Base-by-base conservation (phyloP, 2,888 invertebrate species). In the Leptinotarsa haldemani region DNA sequence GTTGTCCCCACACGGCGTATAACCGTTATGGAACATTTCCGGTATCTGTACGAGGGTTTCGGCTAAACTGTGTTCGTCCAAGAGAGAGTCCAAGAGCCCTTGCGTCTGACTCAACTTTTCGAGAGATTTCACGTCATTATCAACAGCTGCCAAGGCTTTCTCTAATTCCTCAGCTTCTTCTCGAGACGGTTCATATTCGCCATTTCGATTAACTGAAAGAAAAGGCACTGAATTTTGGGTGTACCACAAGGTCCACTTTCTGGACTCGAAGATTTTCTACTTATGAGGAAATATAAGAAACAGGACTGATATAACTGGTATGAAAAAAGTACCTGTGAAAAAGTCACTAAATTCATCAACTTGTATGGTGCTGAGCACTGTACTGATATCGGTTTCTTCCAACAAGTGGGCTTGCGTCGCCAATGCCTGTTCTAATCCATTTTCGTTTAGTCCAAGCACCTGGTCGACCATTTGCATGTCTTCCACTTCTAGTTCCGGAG, bases 151-250 rank as follows among this genome's bases (percentile, higher is more conserved):
- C 77, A 97, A 88, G 12, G 96, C 96, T 74, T 96, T 92, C 85
- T 96, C 96, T 81, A 97, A 88, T 86, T 96, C 96, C 80, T 96
- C 96, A 50, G 95, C 93, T 87, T 97, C 96, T 84, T 95, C 96
- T 84, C 92, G 90, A 66, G 93, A 91, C 52, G 93, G 93, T 82
- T 91, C 91, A 82, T 92, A 92, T 78, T 92, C 92, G n/a, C 92
- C 93, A 84, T 93, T 93, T 85, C 92, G 91, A 85, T 92, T 91
- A 83, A 91, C 92, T 91, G 82, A 16, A 86, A 85, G 77, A 18
- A 56, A 66, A 25, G 20, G 16, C 12, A 20, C 40, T 40, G 12
- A 40, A 40, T 7, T 40, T 40, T 40, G 40, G 40, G 40, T 40
- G 40, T 40, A 40, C 9, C 40, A 40, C 40, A 40, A 40, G 2